Evolutionary conservation across 2,797 vertebrate genomes (phyloP).

Genomic region (Oryzias dopingdopingensis): DNA sequence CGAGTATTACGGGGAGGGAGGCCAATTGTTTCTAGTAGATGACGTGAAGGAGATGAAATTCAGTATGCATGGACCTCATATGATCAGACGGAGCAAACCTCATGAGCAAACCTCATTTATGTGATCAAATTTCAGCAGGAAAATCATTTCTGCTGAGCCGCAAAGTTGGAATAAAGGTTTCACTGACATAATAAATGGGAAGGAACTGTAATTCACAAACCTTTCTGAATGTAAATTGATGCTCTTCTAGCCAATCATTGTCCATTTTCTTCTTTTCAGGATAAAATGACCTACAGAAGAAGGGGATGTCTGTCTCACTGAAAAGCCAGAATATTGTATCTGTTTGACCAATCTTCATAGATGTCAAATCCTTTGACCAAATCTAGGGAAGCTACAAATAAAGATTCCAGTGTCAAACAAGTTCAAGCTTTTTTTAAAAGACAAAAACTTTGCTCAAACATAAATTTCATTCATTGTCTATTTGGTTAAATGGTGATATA

Average conservation of each 20-base stretch:
- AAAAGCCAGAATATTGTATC: slow-evolving; percentile 16
- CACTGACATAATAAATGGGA: slow-evolving; percentile 42
- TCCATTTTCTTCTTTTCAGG: slow-evolving; percentile 40
- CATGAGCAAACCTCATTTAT: slow-evolving; percentile 35
- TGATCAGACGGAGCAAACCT: slow-evolving; percentile 3
- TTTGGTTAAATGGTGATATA: too few species aligned
- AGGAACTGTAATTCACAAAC: slow-evolving; percentile 27
- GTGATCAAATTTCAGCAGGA: slow-evolving; percentile 25
- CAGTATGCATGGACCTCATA: slow-evolving; percentile 30
- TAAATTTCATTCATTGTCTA: too few species aligned
- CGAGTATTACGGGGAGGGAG: not conserved
- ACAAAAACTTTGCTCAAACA: too few species aligned
- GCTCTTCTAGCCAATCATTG: slow-evolving; percentile 44
- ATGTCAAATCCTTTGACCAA: not conserved
- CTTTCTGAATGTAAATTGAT: slow-evolving; percentile 43
- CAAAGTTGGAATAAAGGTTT: slow-evolving; percentile 26
- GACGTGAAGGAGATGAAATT: slow-evolving; percentile 41
- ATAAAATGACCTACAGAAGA: slow-evolving; percentile 14
- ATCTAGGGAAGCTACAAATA: not conserved
- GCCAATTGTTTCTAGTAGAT: slow-evolving; percentile 28
- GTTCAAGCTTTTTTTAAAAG: not conserved
- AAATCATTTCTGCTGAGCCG: slow-evolving; percentile 23
- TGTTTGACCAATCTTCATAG: not conserved
- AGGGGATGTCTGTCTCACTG: slow-evolving; percentile 28
- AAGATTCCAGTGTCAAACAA: not conserved